Evolutionary conservation across 2,113 vertebrate genomes (phyloP).

Genomic region (Pungitius pungitius): DNA sequence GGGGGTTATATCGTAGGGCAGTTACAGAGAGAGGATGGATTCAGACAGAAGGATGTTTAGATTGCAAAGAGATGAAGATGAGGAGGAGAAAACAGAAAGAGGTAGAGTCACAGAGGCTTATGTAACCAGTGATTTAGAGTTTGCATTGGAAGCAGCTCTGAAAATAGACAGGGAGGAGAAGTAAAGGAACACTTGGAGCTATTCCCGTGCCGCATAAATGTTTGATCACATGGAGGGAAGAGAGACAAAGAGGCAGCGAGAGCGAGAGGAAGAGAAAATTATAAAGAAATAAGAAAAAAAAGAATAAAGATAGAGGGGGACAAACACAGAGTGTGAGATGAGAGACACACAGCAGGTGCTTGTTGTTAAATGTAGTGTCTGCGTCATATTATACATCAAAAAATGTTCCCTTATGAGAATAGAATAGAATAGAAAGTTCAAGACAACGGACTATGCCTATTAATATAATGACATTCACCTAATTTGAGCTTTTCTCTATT

Average conservation of each 20-base stretch:
- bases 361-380: slow-evolving; percentile 1
- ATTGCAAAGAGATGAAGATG: slow-evolving; percentile 27
- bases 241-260: slow-evolving; percentile 60
- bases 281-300: slow-evolving; percentile 45
- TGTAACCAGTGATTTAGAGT: slow-evolving; percentile 78
- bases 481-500: slow-evolving; percentile 43
- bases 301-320: slow-evolving; percentile 16
- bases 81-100: slow-evolving; percentile 39
- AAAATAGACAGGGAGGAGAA: slow-evolving; percentile 82
- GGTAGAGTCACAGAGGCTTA: slow-evolving; percentile 70
- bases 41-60: slow-evolving; percentile 53
- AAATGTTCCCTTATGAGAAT: neutral
- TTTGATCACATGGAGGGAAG: slow-evolving; percentile 77
- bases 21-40: slow-evolving; percentile 32
- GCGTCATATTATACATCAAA: neutral
- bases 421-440: slow-evolving; percentile 21
- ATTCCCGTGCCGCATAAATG: slow-evolving; percentile 79
- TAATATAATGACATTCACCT: slow-evolving; percentile 47
- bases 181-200: slow-evolving; percentile 77
- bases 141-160: slow-evolving; percentile 74
- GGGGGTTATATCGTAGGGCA: slow-evolving; percentile 22
- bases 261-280: slow-evolving; percentile 34
- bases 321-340: slow-evolving; percentile 11
- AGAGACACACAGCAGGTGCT: neutral
- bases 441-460: slow-evolving; percentile 13